Evolutionary conservation across 2,113 vertebrate species (phyloP).

Genomic region (Camelus bactrianus): DNA sequence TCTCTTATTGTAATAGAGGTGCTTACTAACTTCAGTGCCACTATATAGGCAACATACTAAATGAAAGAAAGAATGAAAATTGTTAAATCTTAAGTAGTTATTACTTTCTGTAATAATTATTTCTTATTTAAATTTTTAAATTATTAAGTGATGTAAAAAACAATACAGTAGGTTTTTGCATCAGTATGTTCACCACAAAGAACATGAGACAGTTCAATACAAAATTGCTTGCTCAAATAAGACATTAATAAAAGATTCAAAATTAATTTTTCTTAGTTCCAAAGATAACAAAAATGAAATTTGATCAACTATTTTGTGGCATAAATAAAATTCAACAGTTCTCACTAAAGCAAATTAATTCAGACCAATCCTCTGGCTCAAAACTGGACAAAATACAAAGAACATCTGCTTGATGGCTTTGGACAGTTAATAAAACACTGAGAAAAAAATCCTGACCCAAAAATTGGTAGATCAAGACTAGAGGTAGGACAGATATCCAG

Average conservation of each 20-base stretch:
- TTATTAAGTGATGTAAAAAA: background rate
- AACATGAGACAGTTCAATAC: background rate
- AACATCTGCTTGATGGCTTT: background rate
- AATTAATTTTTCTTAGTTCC: conserved; percentile 30
- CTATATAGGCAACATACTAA: conserved; percentile 94
- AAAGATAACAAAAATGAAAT: background rate
- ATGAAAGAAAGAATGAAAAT: conserved; percentile 64
- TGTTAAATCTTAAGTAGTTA: conserved; percentile 26
- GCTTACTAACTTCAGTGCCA: conserved; percentile 93
- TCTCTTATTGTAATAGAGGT: conserved; percentile 95
- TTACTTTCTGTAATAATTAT: conserved; percentile 23
- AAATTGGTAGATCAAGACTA: background rate
- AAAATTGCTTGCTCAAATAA: background rate
- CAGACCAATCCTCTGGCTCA: background rate
- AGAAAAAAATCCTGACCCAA: background rate
- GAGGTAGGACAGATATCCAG: background rate
- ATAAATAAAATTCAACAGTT: conserved; percentile 8
- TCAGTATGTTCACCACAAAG: background rate
- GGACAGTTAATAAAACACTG: background rate
- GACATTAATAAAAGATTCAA: background rate
- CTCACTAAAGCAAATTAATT: conserved; percentile 60
- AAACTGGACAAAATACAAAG: conserved; percentile 5
- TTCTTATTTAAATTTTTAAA: conserved; percentile 15
- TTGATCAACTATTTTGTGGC: background rate
- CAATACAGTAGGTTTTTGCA: background rate